Conservation (phyloP, 2,113 vertebrate species). For the Melanerpes aurifrons region DNA sequence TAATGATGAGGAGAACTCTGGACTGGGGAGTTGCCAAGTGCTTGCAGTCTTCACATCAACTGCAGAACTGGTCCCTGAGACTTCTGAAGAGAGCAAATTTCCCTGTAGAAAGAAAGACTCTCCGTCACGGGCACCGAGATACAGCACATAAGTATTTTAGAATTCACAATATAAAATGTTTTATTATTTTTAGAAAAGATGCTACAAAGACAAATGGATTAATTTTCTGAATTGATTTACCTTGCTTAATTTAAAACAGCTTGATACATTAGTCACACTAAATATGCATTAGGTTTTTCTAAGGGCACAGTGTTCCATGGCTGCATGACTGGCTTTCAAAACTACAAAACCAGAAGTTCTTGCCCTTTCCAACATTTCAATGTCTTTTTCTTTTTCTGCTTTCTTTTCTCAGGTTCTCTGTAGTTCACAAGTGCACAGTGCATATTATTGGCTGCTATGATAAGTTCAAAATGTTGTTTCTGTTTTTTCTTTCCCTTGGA, state of each 20-base stretch:
- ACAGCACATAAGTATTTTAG: not conserved
- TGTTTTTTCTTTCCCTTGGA: slow-evolving; percentile 61
- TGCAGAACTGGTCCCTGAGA: not conserved
- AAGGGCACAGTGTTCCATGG: not conserved
- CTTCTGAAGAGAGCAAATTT: not conserved
- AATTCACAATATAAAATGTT: not conserved
- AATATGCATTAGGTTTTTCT: slow-evolving; percentile 44
- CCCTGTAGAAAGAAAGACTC: not conserved
- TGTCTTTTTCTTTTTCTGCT: not conserved
- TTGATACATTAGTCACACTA: slow-evolving; percentile 48
- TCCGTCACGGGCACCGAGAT: not conserved
- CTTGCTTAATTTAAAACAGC: slow-evolving; percentile 14
- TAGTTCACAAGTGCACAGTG: slow-evolving; percentile 26
- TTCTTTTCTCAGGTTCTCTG: slow-evolving; percentile 28
- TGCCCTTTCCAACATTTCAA: slow-evolving; percentile 34
- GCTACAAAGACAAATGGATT: slow-evolving; percentile 43
- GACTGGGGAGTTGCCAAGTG: not conserved
- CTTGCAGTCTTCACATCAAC: not conserved
- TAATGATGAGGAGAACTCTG: not conserved
- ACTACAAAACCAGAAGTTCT: slow-evolving; percentile 11
- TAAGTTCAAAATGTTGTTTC: slow-evolving; percentile 48
- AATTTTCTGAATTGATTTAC: slow-evolving; percentile 54
- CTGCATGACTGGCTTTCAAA: slow-evolving; percentile 58
- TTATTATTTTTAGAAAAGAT: slow-evolving; percentile 39
- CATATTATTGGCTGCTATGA: slow-evolving; percentile 32